A percentile compares a stretch with the other conserved stretches of the same genome.
phyloP scores from a whole-genome alignment of 2,797 vertebrate genomes.

The Halcyon smyrnensis region DNA sequence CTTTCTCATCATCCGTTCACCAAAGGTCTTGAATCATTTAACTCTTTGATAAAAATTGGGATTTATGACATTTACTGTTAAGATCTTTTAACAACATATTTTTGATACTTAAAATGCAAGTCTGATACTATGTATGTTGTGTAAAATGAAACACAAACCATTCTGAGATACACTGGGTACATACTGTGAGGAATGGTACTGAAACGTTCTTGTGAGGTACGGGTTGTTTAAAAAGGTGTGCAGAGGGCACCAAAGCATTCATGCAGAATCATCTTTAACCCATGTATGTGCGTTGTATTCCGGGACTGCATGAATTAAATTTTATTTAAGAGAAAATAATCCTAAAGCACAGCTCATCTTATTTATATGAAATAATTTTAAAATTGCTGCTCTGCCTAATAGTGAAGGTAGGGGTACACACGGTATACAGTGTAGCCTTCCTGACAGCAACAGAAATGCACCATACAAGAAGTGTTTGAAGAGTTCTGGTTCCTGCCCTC shows the following conservation, averaged over 20 bases:
- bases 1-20: constrained; percentile 28
- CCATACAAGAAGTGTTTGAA: not conserved
- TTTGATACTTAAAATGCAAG: constrained; percentile 57
- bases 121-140: not conserved
- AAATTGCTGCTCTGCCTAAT: not conserved
- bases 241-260: not conserved
- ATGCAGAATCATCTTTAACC: not conserved
- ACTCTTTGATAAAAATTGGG: not conserved
- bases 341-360: not conserved
- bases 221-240: not conserved
- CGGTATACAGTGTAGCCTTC: not conserved
- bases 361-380: not conserved
- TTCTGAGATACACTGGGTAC: not conserved
- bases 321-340: not conserved
- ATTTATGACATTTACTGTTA: constrained; percentile 4
- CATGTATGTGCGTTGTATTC: not conserved
- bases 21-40: constrained; percentile 26
- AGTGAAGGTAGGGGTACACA: not conserved
- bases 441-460: not conserved
- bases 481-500: not conserved
- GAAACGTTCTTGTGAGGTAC: not conserved
- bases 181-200: not conserved
- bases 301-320: not conserved
- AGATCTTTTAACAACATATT: constrained; percentile 26
- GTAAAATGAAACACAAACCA: not conserved